Percentiles rank a stretch among this genome's conserved stretches.
phyloP scores from a whole-genome alignment of 2,797 vertebrate species.

The Haliaeetus albicilla region DNA sequence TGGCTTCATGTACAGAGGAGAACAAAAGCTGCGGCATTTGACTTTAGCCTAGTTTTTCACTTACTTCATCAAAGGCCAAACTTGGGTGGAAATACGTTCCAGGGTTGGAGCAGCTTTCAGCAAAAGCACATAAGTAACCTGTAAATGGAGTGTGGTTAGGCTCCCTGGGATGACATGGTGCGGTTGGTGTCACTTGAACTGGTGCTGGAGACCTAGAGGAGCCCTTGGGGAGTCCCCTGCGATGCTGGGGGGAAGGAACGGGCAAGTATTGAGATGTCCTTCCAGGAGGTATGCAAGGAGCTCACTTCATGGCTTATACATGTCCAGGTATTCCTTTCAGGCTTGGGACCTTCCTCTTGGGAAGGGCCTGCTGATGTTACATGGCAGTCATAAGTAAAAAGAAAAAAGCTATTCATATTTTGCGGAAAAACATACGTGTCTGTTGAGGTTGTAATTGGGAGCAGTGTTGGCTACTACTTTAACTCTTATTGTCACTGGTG shows the following conservation, averaged over 20 bases:
- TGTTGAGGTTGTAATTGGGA: not conserved
- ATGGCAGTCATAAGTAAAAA: not conserved
- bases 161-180: accelerated
- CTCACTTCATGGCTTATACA: accelerated
- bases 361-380: not conserved
- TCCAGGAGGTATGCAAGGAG: not conserved
- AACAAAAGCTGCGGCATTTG: not conserved
- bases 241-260: accelerated
- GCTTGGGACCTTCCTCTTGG: not conserved
- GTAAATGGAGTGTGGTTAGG: not conserved
- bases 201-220: not conserved
- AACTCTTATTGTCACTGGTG: not conserved
- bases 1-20: not conserved
- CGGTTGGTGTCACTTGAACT: not conserved
- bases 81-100: not conserved
- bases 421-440: not conserved
- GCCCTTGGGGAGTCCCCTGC: too few relatives aligned
- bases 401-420: not conserved
- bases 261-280: too few relatives aligned
- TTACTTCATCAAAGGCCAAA: not conserved
- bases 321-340: not conserved
- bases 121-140: not conserved
- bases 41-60: not conserved
- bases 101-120: not conserved
- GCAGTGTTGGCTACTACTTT: not conserved